Evolutionary conservation across 2,797 vertebrate species (phyloP), one percentile per base, ranked within the genome.

Genomic region (Poliocrania exsul): DNA sequence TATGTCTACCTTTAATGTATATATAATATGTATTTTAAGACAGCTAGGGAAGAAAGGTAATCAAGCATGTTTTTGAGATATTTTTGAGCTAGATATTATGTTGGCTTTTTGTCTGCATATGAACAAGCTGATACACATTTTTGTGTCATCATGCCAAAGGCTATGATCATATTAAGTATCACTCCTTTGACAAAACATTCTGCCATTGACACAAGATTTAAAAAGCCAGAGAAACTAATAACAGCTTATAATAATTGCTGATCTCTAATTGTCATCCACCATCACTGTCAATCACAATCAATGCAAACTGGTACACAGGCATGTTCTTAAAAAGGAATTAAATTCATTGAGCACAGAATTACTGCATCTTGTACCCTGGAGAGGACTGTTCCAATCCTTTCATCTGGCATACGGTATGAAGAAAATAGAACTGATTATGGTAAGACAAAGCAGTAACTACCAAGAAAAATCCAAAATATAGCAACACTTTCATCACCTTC

Each of bases 221-320:
- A 69, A 91, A 72, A 86, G 20, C 47, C 80, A 86, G 28, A 72
- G 16, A 90, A 85, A 85, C 26, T 61, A 78, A 25, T 62, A 83
- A 65, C 26, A 94, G 15, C 25, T 74, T 62, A 74, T 67, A 85
- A 65, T 87, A 92, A 91, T 91, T 87, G 28, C 54, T 74, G 71
- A 87, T 89, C 29, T 73, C n/a, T 66, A 31, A 31, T 44, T 61
- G 54, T 49, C 81, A 83, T 46, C 50, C 33, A 37, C 33, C 26
- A 53, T 31, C 40, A 58, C 31, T 40, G 26, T 57, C 88, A 79
- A 23, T 75, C 72, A 56, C 40, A 81, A 51, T 51, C 65, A 71
- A 80, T 10, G 15, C 9, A 74, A 65, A 72, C n/a, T n/a, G 5
- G 21, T 65, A 35, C 31, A 28, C 6, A 91, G 19, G 44, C 8